These are phyloP conservation scores for Chrysochloris asiatica DNA, from an alignment of 2,113 vertebrate genomes.

Conservation along the genomic window DNA sequence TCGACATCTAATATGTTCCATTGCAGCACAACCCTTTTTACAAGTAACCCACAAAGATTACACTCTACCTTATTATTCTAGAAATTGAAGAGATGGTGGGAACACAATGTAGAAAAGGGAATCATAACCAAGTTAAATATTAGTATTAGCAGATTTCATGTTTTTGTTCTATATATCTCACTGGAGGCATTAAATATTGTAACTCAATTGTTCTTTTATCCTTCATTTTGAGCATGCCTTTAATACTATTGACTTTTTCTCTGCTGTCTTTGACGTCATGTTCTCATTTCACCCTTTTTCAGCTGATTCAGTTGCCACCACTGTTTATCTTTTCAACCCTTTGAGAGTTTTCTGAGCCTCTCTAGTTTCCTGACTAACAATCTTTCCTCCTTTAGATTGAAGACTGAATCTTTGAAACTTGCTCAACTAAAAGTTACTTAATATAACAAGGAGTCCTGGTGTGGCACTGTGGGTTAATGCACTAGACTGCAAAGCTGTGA, in stretches of 20 bases:
- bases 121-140: neutral
- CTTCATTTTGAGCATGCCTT: neutral
- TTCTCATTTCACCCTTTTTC: neutral
- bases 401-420: neutral
- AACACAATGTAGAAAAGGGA: neutral
- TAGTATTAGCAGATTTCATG: neutral
- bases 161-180: neutral
- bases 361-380: neutral
- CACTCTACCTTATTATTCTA: neutral
- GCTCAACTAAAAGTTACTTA: neutral
- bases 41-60: neutral
- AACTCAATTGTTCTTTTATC: neutral
- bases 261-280: neutral
- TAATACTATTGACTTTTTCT: conserved; percentile 7
- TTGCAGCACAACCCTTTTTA: neutral
- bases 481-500: no score
- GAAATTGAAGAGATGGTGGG: neutral
- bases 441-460: conserved; percentile 10
- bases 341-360: neutral
- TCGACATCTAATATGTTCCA: neutral
- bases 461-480: no score
- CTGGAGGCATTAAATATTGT: neutral
- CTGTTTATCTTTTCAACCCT: neutral
- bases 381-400: neutral
- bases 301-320: neutral